Evolutionary conservation across 1,140 invertebrate species (phyloP).

Genomic region (Doryteuthis pealeii): DNA sequence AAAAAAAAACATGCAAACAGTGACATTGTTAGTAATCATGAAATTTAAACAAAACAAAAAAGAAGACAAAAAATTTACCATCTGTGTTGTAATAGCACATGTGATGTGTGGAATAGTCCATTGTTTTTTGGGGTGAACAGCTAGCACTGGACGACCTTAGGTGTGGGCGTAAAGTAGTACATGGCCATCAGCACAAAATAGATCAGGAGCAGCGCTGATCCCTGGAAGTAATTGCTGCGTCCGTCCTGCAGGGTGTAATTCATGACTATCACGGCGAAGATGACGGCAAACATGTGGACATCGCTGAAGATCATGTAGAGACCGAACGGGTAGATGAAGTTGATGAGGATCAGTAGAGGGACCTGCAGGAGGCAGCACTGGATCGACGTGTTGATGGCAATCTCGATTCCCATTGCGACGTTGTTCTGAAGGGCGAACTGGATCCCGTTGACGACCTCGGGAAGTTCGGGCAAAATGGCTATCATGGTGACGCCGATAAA

Average conservation of each 20-base stretch:
- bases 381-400: constrained; percentile 50
- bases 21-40: too few relatives aligned
- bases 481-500: too few relatives aligned
- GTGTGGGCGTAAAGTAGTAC: constrained; percentile 51
- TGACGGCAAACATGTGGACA: constrained; percentile 51
- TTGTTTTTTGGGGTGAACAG: too few relatives aligned
- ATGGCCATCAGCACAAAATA: constrained; percentile 52
- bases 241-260: too few relatives aligned
- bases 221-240: constrained; percentile 58
- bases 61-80: too few relatives aligned
- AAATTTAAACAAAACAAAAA: too few relatives aligned
- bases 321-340: constrained; percentile 45
- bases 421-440: too few relatives aligned
- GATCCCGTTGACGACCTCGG: too few relatives aligned
- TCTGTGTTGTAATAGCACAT: too few relatives aligned
- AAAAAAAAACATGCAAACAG: too few relatives aligned
- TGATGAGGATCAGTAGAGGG: constrained; percentile 44
- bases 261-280: constrained; percentile 55
- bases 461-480: too few relatives aligned
- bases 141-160: constrained; percentile 38
- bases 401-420: constrained; percentile 55
- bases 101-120: too few relatives aligned
- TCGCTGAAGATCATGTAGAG: constrained; percentile 51
- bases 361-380: constrained; percentile 55
- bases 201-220: constrained; percentile 46